Evolutionary conservation across 2,888 invertebrate species (phyloP), one percentile per base, ranked within the genome.

Genomic region (Rhamphomyia laevipes): DNA sequence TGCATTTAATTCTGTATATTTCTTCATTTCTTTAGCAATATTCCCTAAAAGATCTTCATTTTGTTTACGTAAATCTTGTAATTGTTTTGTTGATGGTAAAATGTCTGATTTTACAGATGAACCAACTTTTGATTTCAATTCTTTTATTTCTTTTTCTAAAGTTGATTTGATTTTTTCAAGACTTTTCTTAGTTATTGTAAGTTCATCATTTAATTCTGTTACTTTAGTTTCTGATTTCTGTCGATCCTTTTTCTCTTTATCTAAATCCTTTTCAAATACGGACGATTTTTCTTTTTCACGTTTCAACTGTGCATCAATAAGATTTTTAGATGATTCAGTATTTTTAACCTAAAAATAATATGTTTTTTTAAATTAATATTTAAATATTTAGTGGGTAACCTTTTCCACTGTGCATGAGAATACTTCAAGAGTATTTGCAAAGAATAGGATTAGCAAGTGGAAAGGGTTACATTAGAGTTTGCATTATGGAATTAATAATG

Each of bases 1-100:
- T 16, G 79, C 76, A 30, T 86, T 88, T 47, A 92, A 72, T 58
- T 87, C 86, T 44, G 85, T 83, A 63, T 84, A 85, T 56, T 86
- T 84, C 55, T 82, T 81, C 54, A 78, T 80, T 63, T 84, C 84
- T 45, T 74, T 76, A 17, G 75, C 74, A 37, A 88, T 63, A 30
- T 82, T 77, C 57, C 76, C 74, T 64, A 87, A 84, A 49, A 86
- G 65, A 58, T 80, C 85, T 78, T 71, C 61, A 67, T 75, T 53
- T 53, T 63, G 65, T 52, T 64, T 63, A 49, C 63, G 63, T 4
- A 67, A 56, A 46, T 75, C 78, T 70, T 73, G 86, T 81, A 84
- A 67, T 79, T 80, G 61, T 80, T 79, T 70, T 73, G 74, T 55
- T 78, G 79, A 62, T 18, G 40, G 18, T 27, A 27, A 27, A 7